Conservation (phyloP, 2,888 invertebrate genomes). For the Campoplex capitator region DNA sequence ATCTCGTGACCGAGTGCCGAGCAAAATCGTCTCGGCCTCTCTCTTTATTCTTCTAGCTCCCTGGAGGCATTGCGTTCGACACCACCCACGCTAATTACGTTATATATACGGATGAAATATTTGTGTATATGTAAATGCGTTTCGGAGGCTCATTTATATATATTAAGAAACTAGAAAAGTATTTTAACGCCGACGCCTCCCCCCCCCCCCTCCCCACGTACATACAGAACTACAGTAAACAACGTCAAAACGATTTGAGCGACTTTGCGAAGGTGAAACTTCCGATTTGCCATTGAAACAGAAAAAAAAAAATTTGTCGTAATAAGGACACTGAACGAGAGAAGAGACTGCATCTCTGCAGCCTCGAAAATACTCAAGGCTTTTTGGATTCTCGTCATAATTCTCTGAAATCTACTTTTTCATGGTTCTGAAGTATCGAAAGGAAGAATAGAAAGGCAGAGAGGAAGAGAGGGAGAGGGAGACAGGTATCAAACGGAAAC, state of each 20-base stretch:
- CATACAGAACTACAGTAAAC: slow-evolving; percentile 12
- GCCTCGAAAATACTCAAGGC: slow-evolving; percentile 25
- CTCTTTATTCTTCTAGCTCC: slow-evolving; percentile 47
- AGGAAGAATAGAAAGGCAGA: slow-evolving; percentile 21
- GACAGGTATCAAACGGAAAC: neutral
- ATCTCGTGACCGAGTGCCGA: slow-evolving; percentile 81
- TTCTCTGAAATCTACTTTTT: slow-evolving; percentile 2
- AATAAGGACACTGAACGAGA: neutral
- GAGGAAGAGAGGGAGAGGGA: neutral
- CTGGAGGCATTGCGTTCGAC: slow-evolving; percentile 21
- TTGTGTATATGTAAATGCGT: slow-evolving; percentile 13
- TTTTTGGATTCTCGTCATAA: slow-evolving; percentile 41
- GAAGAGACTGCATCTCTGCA: neutral
- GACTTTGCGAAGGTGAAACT: neutral
- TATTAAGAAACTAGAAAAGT: slow-evolving; percentile 8
- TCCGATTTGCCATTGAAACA: neutral
- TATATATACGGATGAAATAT: neutral
- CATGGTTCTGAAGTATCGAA: neutral
- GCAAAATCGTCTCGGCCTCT: slow-evolving; percentile 71
- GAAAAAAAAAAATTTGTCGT: neutral
- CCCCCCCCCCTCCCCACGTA: neutral
- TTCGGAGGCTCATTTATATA: neutral
- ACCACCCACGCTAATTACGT: slow-evolving; percentile 45
- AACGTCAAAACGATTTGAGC: neutral
- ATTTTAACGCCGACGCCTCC: slow-evolving; percentile 14